Percentiles rank a stretch among this genome's conserved stretches.
Evolutionary conservation across 2,888 invertebrate species (phyloP).

Genomic region (Tetranychus truncatus): DNA sequence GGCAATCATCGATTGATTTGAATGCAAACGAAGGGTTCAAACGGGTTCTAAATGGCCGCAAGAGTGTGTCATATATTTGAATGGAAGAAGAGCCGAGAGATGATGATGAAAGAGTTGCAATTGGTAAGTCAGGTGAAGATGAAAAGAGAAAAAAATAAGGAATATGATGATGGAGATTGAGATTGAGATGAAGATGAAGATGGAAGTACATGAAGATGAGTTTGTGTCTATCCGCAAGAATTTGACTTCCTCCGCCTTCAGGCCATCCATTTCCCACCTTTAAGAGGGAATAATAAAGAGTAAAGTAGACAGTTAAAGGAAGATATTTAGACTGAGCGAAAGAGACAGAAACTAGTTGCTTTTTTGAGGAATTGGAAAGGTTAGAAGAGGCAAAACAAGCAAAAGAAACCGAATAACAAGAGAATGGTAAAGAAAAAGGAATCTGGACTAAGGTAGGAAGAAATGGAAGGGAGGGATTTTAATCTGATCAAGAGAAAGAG

Average conservation of each 20-base stretch:
- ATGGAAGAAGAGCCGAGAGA: neutral
- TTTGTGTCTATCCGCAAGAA: no score
- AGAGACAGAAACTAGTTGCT: neutral
- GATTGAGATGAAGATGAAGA: neutral
- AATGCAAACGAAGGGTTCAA: neutral
- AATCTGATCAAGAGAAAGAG: neutral
- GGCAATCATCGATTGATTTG: neutral
- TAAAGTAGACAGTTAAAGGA: neutral
- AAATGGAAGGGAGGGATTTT: neutral
- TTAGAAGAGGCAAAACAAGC: no score
- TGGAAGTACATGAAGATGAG: no score
- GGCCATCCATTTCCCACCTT: no score
- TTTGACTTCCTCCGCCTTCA: no score
- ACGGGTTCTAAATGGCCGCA: neutral
- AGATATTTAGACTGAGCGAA: neutral
- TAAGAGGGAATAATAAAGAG: no score
- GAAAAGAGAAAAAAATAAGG: neutral
- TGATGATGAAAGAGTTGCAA: neutral
- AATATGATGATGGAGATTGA: slow-evolving; percentile 2
- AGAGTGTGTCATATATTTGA: neutral
- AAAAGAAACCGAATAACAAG: no score
- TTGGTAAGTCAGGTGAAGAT: neutral
- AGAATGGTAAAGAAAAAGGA: neutral
- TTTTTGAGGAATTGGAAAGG: neutral
- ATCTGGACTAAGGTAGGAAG: neutral